These are phyloP conservation scores for Cataglyphis albicans DNA, from an alignment of 2,888 invertebrate genomes.

Conservation along the genomic window DNA sequence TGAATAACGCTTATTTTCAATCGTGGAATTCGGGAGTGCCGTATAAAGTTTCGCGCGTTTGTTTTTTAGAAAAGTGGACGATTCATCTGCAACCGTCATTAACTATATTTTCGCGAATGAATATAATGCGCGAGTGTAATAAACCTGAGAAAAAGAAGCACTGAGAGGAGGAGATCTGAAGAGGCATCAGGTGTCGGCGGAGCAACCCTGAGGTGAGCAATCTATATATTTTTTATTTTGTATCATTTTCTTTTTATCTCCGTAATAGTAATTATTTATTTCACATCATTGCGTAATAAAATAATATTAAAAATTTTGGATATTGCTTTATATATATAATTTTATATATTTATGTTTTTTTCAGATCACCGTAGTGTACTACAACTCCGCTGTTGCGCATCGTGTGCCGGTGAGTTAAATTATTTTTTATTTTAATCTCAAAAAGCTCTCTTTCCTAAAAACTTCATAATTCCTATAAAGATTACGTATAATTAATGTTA, in stretches of 20 bases:
- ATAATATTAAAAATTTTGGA: background rate
- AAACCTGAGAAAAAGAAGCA: background rate
- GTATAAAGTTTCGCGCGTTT: background rate
- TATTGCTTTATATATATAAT: background rate
- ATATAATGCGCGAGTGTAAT: background rate
- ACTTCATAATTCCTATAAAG: background rate
- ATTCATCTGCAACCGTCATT: background rate
- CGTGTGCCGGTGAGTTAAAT: background rate
- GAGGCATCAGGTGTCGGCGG: background rate
- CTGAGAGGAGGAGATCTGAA: background rate
- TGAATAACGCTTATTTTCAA: background rate
- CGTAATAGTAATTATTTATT: background rate
- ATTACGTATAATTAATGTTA: background rate
- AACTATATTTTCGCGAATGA: background rate
- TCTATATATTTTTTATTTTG: background rate
- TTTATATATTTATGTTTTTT: background rate
- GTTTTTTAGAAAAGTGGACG: background rate
- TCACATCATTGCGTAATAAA: background rate
- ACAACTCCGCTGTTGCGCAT: background rate
- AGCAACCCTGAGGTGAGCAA: background rate
- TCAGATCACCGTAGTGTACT: background rate
- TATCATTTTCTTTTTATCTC: background rate
- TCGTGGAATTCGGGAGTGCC: background rate
- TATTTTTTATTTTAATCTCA: background rate
- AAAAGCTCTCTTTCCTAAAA: background rate